Evolutionary conservation across 2,113 vertebrate species (phyloP).

Genomic region (Protobothrops mucrosquamatus): DNA sequence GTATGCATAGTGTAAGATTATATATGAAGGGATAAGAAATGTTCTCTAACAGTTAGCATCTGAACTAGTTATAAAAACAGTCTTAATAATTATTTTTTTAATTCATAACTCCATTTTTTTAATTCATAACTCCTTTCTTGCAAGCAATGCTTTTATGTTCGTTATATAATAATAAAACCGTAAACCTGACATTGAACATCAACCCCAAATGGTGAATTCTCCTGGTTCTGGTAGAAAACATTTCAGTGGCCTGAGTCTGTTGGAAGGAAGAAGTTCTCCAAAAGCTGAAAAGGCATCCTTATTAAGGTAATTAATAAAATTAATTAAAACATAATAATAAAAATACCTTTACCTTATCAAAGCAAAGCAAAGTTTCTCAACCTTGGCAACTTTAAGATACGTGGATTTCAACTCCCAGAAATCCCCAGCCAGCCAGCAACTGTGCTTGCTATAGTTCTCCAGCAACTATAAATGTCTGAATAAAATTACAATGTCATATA

Average conservation of each 20-base stretch:
- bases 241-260: background rate
- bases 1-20: background rate
- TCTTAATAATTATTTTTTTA: slow-evolving; percentile 20
- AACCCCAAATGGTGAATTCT: background rate
- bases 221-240: background rate
- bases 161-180: background rate
- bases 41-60: background rate
- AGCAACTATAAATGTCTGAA: background rate
- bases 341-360: background rate
- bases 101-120: background rate
- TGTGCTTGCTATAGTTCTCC: background rate
- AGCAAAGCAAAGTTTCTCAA: background rate
- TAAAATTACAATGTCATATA: background rate
- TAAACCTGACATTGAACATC: background rate
- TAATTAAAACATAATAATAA: background rate
- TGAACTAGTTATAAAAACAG: slow-evolving; percentile 1
- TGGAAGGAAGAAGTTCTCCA: background rate
- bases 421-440: background rate
- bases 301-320: background rate
- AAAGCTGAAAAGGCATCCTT: too few species aligned
- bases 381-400: background rate
- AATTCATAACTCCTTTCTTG: background rate
- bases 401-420: background rate
- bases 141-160: background rate
- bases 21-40: background rate